A percentile compares a stretch with the other conserved stretches of the same genome.
Conservation (phyloP, 2,113 vertebrate species). For the Leptodactylus fuscus region DNA sequence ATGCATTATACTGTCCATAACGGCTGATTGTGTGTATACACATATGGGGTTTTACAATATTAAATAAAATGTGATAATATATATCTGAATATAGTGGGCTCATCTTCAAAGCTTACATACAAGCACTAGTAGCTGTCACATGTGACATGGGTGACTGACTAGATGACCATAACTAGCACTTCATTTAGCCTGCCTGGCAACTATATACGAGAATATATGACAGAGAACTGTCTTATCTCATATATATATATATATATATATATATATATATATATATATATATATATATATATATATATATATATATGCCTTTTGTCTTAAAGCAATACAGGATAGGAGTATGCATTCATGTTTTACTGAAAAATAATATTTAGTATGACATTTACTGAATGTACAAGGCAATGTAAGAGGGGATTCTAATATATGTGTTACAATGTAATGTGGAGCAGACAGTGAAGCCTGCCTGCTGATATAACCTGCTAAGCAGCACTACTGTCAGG, state of each 20-base stretch:
- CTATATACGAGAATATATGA: not conserved
- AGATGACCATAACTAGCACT: slow-evolving; percentile 53
- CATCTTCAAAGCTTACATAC: not conserved
- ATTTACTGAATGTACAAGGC: slow-evolving; percentile 17
- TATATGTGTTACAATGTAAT: slow-evolving; percentile 2
- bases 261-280: too few relatives aligned
- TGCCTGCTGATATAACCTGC: not conserved
- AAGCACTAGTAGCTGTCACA: slow-evolving; percentile 31
- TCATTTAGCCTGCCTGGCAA: not conserved
- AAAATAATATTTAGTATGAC: not conserved
- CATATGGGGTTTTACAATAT: not conserved
- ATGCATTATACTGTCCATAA: not conserved
- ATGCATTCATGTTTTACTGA: not conserved
- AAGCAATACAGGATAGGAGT: not conserved
- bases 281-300: too few relatives aligned
- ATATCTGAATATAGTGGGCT: not conserved
- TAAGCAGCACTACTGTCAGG: not conserved
- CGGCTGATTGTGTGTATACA: not conserved
- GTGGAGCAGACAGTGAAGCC: not conserved
- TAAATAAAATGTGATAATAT: not conserved
- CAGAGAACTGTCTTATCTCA: not conserved
- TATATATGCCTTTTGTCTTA: not conserved
- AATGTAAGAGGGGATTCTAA: not conserved
- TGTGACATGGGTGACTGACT: slow-evolving; percentile 3
- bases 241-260: too few relatives aligned